A percentile compares a stretch with the other conserved stretches of the same genome.
Evolutionary conservation across 2,113 vertebrate species (phyloP).

Genomic region (Ageneiosus marmoratus): DNA sequence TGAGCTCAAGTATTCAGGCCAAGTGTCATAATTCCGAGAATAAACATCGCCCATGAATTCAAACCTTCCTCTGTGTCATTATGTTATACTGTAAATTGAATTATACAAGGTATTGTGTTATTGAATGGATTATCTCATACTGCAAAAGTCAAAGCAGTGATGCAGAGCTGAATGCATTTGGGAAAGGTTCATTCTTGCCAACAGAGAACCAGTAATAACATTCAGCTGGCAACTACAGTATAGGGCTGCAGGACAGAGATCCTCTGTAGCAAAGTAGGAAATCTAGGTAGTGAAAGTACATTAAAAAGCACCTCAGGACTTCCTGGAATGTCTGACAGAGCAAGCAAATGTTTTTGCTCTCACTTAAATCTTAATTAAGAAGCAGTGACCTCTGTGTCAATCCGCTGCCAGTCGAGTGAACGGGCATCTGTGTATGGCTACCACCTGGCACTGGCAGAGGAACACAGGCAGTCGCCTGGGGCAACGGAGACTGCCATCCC

Average conservation of each 20-base stretch:
- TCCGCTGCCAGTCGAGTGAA: slow-evolving; percentile 37
- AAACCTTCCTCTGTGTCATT: not conserved
- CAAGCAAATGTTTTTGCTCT: slow-evolving; percentile 46
- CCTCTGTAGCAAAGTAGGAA: not conserved
- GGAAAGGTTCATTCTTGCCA: not conserved
- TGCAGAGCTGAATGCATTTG: not conserved
- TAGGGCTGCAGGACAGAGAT: not conserved
- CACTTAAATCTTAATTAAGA: slow-evolving; percentile 48
- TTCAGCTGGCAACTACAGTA: not conserved
- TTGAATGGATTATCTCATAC: not conserved
- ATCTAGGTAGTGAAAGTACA: not conserved
- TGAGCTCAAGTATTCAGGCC: not conserved
- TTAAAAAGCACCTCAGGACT: slow-evolving; percentile 11
- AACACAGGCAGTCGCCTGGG: slow-evolving; percentile 42
- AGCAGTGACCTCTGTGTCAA: slow-evolving; percentile 35
- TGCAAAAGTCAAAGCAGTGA: slow-evolving; percentile 2
- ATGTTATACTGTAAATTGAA: not conserved
- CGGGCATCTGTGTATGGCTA: slow-evolving; percentile 37
- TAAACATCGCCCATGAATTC: not conserved
- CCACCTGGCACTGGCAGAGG: slow-evolving; percentile 48
- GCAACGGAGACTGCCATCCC: slow-evolving; percentile 38
- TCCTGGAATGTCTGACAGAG: slow-evolving; percentile 24
- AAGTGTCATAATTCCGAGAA: not conserved
- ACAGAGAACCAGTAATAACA: not conserved
- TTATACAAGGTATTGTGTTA: not conserved